Conservation (phyloP, 2,113 vertebrate species). For the Bucco capensis region DNA sequence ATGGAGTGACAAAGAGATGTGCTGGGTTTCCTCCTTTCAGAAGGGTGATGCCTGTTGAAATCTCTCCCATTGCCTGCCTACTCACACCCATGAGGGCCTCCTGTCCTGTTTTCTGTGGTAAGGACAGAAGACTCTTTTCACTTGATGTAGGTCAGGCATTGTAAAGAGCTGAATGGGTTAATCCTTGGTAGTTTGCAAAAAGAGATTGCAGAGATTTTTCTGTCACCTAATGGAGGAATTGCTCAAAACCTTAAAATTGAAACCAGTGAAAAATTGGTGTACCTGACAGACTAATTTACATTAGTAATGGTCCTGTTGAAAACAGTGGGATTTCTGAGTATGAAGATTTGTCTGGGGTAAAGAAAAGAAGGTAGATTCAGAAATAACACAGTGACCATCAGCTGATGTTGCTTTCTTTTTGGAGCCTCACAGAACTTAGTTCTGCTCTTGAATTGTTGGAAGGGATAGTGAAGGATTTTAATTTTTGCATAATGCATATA, state of each 20-base stretch:
- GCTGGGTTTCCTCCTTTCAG: background rate
- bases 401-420: background rate
- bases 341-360: background rate
- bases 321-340: background rate
- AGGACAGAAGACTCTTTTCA: background rate
- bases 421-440: background rate
- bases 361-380: background rate
- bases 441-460: background rate
- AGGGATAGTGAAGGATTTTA: background rate
- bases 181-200: constrained; percentile 13
- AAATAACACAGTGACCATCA: background rate
- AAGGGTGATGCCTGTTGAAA: background rate
- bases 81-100: background rate
- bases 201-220: background rate
- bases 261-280: background rate
- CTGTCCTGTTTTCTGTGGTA: background rate
- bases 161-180: constrained; percentile 36
- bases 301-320: background rate
- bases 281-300: background rate
- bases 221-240: background rate
- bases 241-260: background rate
- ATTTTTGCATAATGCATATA: background rate
- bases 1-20: background rate
- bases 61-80: background rate
- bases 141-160: constrained; percentile 55